These are phyloP conservation scores for Ornithoptera priamus DNA, from an alignment of 2,888 invertebrate species.

Conservation along the genomic window DNA sequence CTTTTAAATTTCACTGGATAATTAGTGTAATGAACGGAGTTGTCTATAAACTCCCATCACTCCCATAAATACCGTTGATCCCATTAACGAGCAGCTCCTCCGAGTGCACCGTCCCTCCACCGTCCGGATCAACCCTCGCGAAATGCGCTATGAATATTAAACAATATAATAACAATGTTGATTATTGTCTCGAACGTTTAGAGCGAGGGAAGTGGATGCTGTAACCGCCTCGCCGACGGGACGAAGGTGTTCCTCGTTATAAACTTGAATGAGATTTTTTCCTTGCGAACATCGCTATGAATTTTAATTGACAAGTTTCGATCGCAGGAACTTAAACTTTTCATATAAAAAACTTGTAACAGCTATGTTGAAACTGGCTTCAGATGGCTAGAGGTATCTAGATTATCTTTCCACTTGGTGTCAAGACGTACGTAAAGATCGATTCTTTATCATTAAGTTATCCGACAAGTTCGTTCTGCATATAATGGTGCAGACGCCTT, in stretches of 20 bases:
- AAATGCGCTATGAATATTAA: constrained; percentile 51
- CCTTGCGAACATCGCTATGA: constrained; percentile 42
- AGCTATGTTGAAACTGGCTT: too few relatives aligned
- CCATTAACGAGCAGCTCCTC: constrained; percentile 39
- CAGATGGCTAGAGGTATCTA: too few relatives aligned
- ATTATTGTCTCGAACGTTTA: constrained; percentile 66
- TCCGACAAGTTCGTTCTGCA: too few relatives aligned
- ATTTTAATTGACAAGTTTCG: constrained; percentile 48
- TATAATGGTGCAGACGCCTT: too few relatives aligned
- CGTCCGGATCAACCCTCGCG: constrained; percentile 38
- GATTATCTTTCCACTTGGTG: too few relatives aligned
- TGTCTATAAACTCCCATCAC: constrained; percentile 24
- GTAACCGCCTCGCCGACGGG: constrained; percentile 53
- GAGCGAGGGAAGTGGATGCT: constrained; percentile 60
- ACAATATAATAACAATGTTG: constrained; percentile 60
- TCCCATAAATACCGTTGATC: constrained; percentile 47
- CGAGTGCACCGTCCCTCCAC: constrained; percentile 41
- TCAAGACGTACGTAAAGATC: too few relatives aligned
- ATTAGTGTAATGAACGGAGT: constrained; percentile 19
- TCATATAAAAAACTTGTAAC: too few relatives aligned
- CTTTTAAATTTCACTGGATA: constrained; percentile 17
- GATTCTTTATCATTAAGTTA: too few relatives aligned
- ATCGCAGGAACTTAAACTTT: background rate
- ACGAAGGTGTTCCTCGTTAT: constrained; percentile 47
- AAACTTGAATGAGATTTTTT: constrained; percentile 63